A percentile compares a stretch with the other conserved stretches of the same genome.
phyloP scores from a whole-genome alignment of 1,140 invertebrate genomes.

The Lordiphosa stackelbergi region DNA sequence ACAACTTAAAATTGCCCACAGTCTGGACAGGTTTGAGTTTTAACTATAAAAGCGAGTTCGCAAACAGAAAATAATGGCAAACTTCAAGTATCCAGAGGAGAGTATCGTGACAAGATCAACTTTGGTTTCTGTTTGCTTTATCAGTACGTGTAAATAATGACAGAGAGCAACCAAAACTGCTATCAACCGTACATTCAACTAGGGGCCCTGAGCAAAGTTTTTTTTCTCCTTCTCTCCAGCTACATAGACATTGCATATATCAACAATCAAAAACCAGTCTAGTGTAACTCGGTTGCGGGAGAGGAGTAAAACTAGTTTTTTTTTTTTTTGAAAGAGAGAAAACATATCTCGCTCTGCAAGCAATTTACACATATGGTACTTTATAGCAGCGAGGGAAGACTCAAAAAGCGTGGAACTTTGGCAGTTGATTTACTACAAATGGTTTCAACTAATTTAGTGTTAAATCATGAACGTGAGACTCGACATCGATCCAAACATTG shows the following conservation, averaged over 20 bases:
- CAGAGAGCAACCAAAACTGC: constrained; percentile 6
- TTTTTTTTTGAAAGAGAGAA: not conserved
- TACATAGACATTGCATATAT: constrained; percentile 21
- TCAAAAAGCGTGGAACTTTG: too few relatives aligned
- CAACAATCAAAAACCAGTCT: constrained; percentile 50
- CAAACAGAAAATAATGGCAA: constrained; percentile 1
- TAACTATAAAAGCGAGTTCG: too few relatives aligned
- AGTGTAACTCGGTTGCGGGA: constrained; percentile 43
- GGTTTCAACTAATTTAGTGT: too few relatives aligned
- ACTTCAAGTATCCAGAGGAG: constrained; percentile 2
- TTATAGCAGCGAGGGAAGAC: not conserved
- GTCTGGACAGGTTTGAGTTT: not conserved
- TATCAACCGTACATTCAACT: constrained; percentile 53
- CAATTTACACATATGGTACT: constrained; percentile 7
- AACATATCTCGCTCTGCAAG: constrained; percentile 2
- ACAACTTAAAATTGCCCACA: not conserved
- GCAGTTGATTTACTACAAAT: too few relatives aligned
- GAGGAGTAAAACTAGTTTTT: constrained; percentile 50
- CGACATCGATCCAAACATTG: too few relatives aligned
- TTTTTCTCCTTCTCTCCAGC: constrained; percentile 4
- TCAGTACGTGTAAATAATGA: constrained; percentile 34
- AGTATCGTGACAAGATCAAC: constrained; percentile 41
- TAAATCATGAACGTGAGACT: too few relatives aligned
- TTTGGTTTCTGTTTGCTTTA: constrained; percentile 24
- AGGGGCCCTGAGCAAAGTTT: constrained; percentile 25